Evolutionary conservation across 2,888 invertebrate genomes (phyloP).

Genomic region (Epirrhoe tristata): DNA sequence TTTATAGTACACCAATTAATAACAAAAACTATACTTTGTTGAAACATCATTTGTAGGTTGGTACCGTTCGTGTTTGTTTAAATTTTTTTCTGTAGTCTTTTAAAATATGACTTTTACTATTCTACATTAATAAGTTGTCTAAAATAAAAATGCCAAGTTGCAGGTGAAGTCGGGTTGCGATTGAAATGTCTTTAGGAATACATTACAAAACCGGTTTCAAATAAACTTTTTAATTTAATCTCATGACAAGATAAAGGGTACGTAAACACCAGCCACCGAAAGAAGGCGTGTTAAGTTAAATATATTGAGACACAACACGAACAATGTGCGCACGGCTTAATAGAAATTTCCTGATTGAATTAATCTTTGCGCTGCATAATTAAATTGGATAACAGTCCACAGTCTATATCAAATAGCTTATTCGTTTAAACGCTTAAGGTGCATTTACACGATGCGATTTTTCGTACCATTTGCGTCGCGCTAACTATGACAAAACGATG

Average conservation of each 20-base stretch:
- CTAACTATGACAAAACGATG: too few species aligned
- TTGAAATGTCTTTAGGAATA: too few species aligned
- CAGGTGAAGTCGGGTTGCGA: too few species aligned
- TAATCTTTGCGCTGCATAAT: slow-evolving; percentile 41
- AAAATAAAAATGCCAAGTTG: too few species aligned
- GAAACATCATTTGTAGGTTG: too few species aligned
- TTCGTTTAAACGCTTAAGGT: background rate
- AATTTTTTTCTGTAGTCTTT: too few species aligned
- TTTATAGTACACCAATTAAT: too few species aligned
- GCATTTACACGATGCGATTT: background rate
- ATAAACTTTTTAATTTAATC: slow-evolving; percentile 6
- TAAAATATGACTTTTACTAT: too few species aligned
- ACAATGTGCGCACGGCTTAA: slow-evolving; percentile 30
- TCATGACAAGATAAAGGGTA: slow-evolving; percentile 20
- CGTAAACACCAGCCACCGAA: slow-evolving; percentile 25
- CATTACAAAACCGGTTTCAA: background rate
- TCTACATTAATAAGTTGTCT: too few species aligned
- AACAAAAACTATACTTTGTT: too few species aligned
- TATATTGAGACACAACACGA: slow-evolving; percentile 31
- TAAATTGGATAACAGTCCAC: slow-evolving; percentile 28
- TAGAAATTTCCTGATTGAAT: slow-evolving; percentile 42
- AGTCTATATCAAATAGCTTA: slow-evolving; percentile 5
- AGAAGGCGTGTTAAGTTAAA: slow-evolving; percentile 30
- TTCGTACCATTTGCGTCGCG: too few species aligned
- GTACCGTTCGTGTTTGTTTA: too few species aligned